Percentiles rank a stretch among this genome's conserved stretches.
phyloP scores from a whole-genome alignment of 1,140 invertebrate species.

The Brachystomella parvula region DNA sequence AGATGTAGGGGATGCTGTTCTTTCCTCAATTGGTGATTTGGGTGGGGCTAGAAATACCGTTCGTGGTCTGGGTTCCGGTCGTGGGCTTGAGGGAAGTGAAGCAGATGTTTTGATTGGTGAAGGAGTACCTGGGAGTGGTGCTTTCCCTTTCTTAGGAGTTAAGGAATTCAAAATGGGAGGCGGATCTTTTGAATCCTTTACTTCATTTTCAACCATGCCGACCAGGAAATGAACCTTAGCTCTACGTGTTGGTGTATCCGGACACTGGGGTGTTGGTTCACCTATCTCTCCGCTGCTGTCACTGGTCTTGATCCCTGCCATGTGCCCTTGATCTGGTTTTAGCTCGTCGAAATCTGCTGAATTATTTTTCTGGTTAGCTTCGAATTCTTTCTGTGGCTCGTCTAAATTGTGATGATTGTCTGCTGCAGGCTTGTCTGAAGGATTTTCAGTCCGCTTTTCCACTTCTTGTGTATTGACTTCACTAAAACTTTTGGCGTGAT shows the following conservation, averaged over 20 bases:
- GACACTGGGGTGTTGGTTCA: too few species aligned
- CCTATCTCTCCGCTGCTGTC: too few species aligned
- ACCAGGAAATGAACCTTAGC: slow-evolving; percentile 9
- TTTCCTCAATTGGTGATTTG: not conserved
- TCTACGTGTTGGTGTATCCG: not conserved
- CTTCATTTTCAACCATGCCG: not conserved
- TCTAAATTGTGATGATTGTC: too few species aligned
- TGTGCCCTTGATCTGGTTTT: too few species aligned
- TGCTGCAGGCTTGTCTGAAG: too few species aligned
- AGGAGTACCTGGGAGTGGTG: not conserved
- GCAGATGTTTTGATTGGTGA: not conserved
- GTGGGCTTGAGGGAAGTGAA: not conserved
- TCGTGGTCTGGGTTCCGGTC: slow-evolving; percentile 3
- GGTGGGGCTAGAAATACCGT: not conserved
- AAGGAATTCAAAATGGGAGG: not conserved
- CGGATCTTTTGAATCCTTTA: not conserved
- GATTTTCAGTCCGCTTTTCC: too few species aligned
- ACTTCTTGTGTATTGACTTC: too few species aligned
- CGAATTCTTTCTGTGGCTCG: too few species aligned
- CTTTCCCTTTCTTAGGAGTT: slow-evolving; percentile 5
- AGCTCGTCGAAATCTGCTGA: too few species aligned
- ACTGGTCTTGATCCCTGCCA: too few species aligned
- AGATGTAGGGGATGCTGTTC: not conserved
- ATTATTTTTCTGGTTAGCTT: too few species aligned
- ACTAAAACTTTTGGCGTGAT: too few species aligned